Conservation (phyloP, 2,797 vertebrate genomes). For the Trachops cirrhosus region DNA sequence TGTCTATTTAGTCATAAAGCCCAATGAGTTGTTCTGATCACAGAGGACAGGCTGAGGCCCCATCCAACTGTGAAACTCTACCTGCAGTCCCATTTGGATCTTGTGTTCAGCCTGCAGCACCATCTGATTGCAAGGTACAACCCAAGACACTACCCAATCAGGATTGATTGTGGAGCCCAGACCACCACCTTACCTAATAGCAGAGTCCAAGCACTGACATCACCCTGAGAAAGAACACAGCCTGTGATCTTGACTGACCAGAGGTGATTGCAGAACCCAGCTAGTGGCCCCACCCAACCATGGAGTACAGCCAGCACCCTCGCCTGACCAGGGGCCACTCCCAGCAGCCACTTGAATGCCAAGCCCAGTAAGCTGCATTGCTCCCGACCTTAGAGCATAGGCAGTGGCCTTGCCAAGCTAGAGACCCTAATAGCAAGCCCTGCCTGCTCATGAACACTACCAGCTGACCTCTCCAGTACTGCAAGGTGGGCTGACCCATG, state of each 20-base stretch:
- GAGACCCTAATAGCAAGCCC: neutral
- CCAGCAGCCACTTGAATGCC: neutral
- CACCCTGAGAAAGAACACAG: neutral
- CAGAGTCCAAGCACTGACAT: neutral
- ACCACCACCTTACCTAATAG: neutral
- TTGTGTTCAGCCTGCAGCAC: neutral
- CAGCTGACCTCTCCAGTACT: no score
- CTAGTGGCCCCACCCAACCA: neutral
- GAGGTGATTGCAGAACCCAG: neutral
- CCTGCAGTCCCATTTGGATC: neutral
- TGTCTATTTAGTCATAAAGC: neutral
- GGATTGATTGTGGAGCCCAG: neutral
- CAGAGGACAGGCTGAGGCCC: neutral
- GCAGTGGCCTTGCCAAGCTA: neutral
- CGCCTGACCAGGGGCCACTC: neutral
- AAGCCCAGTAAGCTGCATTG: neutral
- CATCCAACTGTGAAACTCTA: neutral
- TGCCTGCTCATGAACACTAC: neutral
- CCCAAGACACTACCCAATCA: neutral
- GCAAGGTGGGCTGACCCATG: neutral
- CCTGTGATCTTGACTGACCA: neutral
- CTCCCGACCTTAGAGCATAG: neutral
- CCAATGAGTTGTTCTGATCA: neutral
- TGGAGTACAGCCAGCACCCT: no score
- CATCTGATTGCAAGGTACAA: no score